phyloP scores from a whole-genome alignment of 2,113 vertebrate species.

The Heptranchias perlo region DNA sequence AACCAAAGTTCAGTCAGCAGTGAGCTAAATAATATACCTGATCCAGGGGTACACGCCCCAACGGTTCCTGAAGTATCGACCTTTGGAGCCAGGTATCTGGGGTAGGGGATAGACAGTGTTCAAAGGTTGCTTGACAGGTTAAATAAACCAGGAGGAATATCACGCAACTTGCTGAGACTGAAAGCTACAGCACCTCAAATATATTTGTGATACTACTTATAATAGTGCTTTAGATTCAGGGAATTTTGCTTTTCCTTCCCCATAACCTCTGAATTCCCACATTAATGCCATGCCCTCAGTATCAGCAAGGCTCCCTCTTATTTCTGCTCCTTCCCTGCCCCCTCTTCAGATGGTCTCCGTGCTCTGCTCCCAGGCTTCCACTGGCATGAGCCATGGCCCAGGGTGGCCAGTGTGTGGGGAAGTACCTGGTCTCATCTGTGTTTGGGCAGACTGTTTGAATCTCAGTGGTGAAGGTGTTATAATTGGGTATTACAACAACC shows the following conservation, averaged over 20 bases:
- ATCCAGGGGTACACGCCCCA: neutral
- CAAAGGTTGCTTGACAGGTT: neutral
- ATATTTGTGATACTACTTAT: neutral
- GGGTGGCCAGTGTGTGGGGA: too few species aligned
- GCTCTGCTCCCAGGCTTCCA: neutral
- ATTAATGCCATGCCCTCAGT: neutral
- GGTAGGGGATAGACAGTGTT: neutral
- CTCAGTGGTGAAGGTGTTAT: too few species aligned
- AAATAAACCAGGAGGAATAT: neutral
- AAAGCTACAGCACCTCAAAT: neutral
- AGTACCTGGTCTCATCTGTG: too few species aligned
- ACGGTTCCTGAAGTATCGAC: neutral
- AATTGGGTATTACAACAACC: too few species aligned
- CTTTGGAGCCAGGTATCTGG: neutral
- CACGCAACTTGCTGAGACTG: neutral
- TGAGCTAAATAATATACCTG: neutral
- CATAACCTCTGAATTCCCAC: neutral
- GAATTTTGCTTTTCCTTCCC: neutral
- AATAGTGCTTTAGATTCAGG: neutral
- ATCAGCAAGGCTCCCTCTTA: neutral
- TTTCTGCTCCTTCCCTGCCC: neutral
- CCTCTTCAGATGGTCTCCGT: neutral
- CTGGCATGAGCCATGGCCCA: neutral
- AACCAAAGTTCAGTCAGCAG: neutral
- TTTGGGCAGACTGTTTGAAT: too few species aligned